Percentiles rank a stretch among this genome's conserved stretches.
Evolutionary conservation across 1,140 invertebrate genomes (phyloP).

Genomic region (Lethrus apterus): DNA sequence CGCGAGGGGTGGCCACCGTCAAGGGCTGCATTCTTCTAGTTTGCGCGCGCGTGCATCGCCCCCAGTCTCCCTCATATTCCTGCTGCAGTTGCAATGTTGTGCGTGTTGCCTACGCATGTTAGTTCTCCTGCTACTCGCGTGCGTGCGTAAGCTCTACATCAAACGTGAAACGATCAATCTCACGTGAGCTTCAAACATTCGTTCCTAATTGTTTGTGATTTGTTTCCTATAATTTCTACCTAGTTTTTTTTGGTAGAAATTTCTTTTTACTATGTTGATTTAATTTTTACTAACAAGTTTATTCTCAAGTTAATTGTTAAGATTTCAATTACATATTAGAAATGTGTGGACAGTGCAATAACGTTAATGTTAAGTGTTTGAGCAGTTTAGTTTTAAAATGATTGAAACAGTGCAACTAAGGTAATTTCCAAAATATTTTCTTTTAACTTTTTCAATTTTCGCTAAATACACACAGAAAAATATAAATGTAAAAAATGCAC

Average conservation of each 20-base stretch:
- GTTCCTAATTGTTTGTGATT: neutral
- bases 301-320: neutral
- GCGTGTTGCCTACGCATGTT: slow-evolving; percentile 32
- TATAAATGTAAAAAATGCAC: neutral
- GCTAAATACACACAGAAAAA: neutral
- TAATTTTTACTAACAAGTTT: neutral
- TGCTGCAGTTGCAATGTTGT: slow-evolving; percentile 34
- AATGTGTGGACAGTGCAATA: neutral
- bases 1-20: slow-evolving; percentile 29
- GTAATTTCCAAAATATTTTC: neutral
- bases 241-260: neutral
- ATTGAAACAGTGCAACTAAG: neutral
- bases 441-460: neutral
- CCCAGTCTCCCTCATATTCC: slow-evolving; percentile 18
- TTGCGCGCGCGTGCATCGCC: slow-evolving; percentile 32
- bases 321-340: too few species aligned
- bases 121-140: slow-evolving; percentile 17
- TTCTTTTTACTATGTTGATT: neutral
- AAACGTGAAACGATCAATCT: too few species aligned
- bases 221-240: neutral
- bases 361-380: neutral
- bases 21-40: slow-evolving; percentile 28
- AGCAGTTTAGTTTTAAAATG: neutral
- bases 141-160: slow-evolving; percentile 15
- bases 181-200: too few species aligned